Base-by-base conservation (phyloP, 2,888 invertebrate genomes). In the Poecilus cupreus region DNA sequence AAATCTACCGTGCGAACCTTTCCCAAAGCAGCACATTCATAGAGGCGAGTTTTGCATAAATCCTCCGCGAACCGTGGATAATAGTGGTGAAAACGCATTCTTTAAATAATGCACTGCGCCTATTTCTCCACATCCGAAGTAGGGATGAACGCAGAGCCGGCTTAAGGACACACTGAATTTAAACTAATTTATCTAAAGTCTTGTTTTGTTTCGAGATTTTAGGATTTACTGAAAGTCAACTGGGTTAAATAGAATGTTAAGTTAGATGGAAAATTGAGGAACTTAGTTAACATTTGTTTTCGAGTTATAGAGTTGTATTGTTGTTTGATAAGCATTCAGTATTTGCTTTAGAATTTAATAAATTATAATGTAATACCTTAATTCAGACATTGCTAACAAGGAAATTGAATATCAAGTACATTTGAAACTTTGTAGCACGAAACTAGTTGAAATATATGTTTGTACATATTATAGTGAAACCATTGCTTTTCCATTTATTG, bases 211-310 rank as follows among this genome's bases (percentile, higher is more conserved):
- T 39, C 2, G 70, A 70, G 70, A 70, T 39, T 37, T 70, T 16
- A 37, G 70, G 60, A 60, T 60, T 60, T 26, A 22, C n/a, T 43
- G 43, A 43, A 60, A 60, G 60, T 22, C n/a, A 54, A 60, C 24
- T 60, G 13, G 60, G 60, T 26, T 60, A 60, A 60, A 60, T 60
- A 70, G 39, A 70, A 43, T 39, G 70, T 37, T 78, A 64, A 78
- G 68, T 78, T 43, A 46, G 16, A 43, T n/a, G 57, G 78, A 78
- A 78, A 78, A 78, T 78, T 78, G 49, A 49, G 64, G 64, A 57
- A 78, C 24, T 60, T 78, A 46, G 46, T 78, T 37, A n/a, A 43
- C 24, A 78, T 78, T 78, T 64, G 60, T 46, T 64, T 68, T 75
- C 60, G 26, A 54, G 60, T 60, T 60, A 8, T 60, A 26, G 60